These are phyloP conservation scores for Coelopa frigida DNA, from an alignment of 1,140 invertebrate species.

Conservation along the genomic window DNA sequence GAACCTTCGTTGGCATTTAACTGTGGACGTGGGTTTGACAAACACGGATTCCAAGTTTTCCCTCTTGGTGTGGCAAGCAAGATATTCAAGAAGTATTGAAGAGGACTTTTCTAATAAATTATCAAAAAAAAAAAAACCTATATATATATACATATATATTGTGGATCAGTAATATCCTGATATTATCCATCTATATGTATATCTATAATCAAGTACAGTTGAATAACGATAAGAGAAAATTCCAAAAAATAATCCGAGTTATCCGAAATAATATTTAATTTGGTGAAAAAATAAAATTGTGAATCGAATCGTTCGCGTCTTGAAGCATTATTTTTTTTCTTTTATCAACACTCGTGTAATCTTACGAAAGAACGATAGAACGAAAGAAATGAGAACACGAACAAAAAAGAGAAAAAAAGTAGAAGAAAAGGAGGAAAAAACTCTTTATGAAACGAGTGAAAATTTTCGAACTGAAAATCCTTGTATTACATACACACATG, in stretches of 20 bases:
- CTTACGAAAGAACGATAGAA: neutral
- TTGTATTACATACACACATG: neutral
- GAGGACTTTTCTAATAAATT: neutral
- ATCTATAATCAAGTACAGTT: neutral
- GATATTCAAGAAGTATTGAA: neutral
- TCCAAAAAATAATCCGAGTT: neutral
- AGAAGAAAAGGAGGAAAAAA: neutral
- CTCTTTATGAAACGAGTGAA: too few species aligned
- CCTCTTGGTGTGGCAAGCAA: too few species aligned
- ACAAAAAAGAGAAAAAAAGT: neutral
- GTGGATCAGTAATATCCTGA: too few species aligned
- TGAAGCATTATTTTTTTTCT: neutral
- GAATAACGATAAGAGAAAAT: neutral
- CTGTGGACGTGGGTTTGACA: conserved; percentile 31
- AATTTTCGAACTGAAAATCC: too few species aligned
- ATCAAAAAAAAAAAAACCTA: neutral
- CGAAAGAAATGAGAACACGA: neutral
- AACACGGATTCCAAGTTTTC: conserved; percentile 8
- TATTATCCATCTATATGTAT: too few species aligned
- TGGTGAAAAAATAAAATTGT: conserved; percentile 11
- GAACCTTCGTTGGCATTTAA: conserved; percentile 45
- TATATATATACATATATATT: neutral
- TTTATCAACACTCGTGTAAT: neutral
- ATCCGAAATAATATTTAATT: neutral
- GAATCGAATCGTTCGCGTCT: conserved; percentile 14